Evolutionary conservation across 1,140 invertebrate species (phyloP), one percentile per base, ranked within the genome.

Genomic region (Ostrea denselamellosa): DNA sequence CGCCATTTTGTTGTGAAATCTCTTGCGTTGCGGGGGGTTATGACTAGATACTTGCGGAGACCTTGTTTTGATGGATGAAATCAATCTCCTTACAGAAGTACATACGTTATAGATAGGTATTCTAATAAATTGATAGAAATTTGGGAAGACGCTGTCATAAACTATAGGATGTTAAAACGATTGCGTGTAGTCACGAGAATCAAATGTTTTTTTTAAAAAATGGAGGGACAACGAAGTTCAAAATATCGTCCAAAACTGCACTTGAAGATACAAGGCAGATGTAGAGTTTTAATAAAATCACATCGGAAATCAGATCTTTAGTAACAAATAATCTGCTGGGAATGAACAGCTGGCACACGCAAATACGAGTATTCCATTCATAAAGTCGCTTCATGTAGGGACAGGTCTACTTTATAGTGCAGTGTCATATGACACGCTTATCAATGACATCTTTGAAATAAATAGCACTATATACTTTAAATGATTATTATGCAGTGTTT

Each of bases 341-440:
- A 77, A 77, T 8, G 8, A 25, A 77, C 68, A 77, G 68, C 68
- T 77, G 68, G 68, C 68, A 28, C 68, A 34, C 68, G 68, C 28
- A 77, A 77, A 77, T 77, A 77, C 68, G 68, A 34, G 25, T 28
- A 12, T 62, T 25, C 68, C 68, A 77, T 77, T 77, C 68, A 77
- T 77, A 77, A 77, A 34, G 12, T 77, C 68, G 8, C 28, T 34
- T 17, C 68, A 25, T 14, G 56, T 62, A 62, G 14, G 56, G 56
- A 62, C 56, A 62, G 19, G 56, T 62, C 25, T 77, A 0, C 7
- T 71, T 71, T 4, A 68, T 68, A 22, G n/a, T 71, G 25, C 10
- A 77, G 68, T 77, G 68, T 77, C 68, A 77, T 34, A 25, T 77
- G 68, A 28, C 68, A 77, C 68, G 28, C 25, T 34, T 77, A 77